Conservation (phyloP, 2,888 invertebrate species). For the Sussaba pulchella region DNA sequence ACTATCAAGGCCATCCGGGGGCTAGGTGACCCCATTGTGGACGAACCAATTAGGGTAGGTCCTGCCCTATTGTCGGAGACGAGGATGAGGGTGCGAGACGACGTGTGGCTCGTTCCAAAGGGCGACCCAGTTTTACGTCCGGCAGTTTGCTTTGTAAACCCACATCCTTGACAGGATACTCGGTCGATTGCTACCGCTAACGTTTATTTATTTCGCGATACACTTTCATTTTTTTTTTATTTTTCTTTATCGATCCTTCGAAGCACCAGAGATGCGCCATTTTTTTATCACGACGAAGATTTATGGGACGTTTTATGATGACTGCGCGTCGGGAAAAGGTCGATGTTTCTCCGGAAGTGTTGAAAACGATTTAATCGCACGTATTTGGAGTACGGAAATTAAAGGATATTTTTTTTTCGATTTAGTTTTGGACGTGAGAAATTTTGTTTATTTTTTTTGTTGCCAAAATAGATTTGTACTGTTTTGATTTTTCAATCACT, state of each 20-base stretch:
- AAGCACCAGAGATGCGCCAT: neutral
- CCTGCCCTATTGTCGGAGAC: conserved; percentile 53
- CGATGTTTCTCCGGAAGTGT: neutral
- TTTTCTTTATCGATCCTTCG: conserved; percentile 4
- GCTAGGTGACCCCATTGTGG: conserved; percentile 67
- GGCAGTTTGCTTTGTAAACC: conserved; percentile 48
- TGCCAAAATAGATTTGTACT: no score
- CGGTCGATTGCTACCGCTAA: conserved; percentile 44
- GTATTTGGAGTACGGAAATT: no score
- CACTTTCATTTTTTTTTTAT: neutral
- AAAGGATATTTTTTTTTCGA: no score
- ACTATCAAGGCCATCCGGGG: conserved; percentile 46
- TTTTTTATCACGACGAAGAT: conserved; percentile 9
- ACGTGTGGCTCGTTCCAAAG: conserved; percentile 46
- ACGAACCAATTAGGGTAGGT: conserved; percentile 67
- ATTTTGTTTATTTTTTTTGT: no score
- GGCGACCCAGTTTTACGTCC: conserved; percentile 49
- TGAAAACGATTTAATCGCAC: no score
- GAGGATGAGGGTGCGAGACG: conserved; percentile 47
- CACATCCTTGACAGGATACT: conserved; percentile 60
- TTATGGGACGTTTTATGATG: conserved; percentile 34
- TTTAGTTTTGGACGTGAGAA: no score
- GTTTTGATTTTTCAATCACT: no score
- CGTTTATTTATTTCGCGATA: neutral
- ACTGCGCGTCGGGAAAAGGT: conserved; percentile 33